Evolutionary conservation across 1,140 invertebrate species (phyloP).

Genomic region (Drosophila biarmipes): DNA sequence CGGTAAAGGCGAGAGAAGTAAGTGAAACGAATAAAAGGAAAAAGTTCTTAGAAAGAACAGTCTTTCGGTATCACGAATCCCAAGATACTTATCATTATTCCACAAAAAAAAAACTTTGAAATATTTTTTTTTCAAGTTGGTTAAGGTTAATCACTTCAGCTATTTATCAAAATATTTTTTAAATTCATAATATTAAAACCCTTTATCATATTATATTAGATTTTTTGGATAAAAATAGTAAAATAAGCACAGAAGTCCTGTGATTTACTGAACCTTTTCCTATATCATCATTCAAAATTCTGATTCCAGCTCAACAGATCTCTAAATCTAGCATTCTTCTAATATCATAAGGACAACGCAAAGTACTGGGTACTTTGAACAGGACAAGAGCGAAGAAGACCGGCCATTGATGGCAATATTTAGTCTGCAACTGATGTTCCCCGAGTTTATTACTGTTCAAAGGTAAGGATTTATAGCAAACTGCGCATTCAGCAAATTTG

Average conservation of each 20-base stretch:
- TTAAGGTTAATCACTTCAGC: no score
- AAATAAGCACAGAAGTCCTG: no score
- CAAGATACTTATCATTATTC: neutral
- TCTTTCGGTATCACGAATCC: no score
- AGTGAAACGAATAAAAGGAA: slow-evolving; percentile 16
- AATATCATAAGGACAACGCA: neutral
- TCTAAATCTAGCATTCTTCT: neutral
- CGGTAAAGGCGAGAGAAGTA: slow-evolving; percentile 41
- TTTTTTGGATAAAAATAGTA: no score
- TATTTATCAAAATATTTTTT: no score
- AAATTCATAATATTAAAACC: no score
- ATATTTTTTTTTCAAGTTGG: neutral
- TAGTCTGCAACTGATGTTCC: slow-evolving; percentile 52
- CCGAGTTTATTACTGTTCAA: slow-evolving; percentile 47
- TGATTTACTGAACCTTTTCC: no score
- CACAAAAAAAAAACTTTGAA: neutral
- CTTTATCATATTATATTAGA: no score
- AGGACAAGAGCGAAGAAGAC: neutral
- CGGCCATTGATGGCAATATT: slow-evolving; percentile 33
- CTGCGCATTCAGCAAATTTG: slow-evolving; percentile 68
- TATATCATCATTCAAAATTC: no score
- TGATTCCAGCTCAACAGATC: no score
- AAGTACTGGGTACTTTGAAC: slow-evolving; percentile 2
- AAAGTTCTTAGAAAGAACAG: neutral
- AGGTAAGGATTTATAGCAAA: slow-evolving; percentile 72